Evolutionary conservation across 2,113 vertebrate species (phyloP).

Genomic region (Micromys minutus): DNA sequence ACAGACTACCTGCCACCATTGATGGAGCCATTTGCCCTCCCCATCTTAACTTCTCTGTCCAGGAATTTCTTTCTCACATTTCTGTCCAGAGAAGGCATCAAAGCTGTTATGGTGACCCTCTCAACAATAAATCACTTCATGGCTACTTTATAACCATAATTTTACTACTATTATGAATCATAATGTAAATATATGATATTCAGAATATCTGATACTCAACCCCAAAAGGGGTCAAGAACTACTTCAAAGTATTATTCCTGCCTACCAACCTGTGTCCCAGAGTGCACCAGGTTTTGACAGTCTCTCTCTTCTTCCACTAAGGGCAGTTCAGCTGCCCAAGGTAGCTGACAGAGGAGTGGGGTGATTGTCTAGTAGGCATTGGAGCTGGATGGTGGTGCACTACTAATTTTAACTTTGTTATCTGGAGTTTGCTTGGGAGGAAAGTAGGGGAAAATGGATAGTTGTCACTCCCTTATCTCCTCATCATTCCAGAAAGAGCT

Average conservation of each 20-base stretch:
- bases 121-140: neutral
- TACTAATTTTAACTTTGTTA: neutral
- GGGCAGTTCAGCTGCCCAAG: neutral
- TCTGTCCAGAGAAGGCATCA: neutral
- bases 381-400: neutral
- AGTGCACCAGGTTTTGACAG: neutral
- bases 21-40: neutral
- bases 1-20: neutral
- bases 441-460: neutral
- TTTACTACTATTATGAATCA: neutral
- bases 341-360: neutral
- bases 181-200: neutral
- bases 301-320: neutral
- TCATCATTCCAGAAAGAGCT: neutral
- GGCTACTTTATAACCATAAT: neutral
- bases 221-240: neutral
- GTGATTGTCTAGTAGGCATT: rapidly evolving
- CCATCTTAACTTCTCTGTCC: neutral
- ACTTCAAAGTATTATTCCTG: neutral
- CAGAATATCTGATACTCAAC: neutral
- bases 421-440: too few relatives aligned
- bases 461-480: too few relatives aligned
- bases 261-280: neutral
- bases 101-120: neutral
- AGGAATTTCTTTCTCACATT: neutral